Conservation (phyloP, 2,113 vertebrate species). For the Barbus barbus region DNA sequence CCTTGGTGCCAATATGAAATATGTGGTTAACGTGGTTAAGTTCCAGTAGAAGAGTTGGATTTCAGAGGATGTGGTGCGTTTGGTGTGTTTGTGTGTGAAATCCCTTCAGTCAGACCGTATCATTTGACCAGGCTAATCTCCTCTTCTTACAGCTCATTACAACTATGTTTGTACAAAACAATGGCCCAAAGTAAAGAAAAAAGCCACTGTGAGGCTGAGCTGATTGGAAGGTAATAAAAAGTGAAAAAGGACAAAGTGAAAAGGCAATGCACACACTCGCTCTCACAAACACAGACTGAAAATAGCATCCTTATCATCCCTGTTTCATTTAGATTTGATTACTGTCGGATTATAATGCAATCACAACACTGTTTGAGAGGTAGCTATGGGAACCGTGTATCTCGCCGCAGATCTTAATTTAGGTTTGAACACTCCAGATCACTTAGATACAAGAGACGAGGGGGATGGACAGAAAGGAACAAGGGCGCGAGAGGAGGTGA, state of each 20-base stretch:
- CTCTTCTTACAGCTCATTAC: slow-evolving; percentile 84
- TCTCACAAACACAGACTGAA: slow-evolving; percentile 73
- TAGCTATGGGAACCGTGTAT: slow-evolving; percentile 99
- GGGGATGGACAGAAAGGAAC: slow-evolving; percentile 72
- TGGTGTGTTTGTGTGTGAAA: slow-evolving; percentile 50
- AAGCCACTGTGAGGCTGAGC: slow-evolving; percentile 84
- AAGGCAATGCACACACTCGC: slow-evolving; percentile 68
- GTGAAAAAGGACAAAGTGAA: slow-evolving; percentile 85
- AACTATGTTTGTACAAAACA: slow-evolving; percentile 92
- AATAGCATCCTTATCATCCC: slow-evolving; percentile 99
- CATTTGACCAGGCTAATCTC: slow-evolving; percentile 65
- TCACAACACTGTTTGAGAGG: slow-evolving; percentile 99
- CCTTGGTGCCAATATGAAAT: background rate
- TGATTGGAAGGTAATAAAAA: slow-evolving; percentile 99
- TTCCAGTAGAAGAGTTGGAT: background rate
- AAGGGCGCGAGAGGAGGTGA: slow-evolving; percentile 31
- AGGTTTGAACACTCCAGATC: slow-evolving; percentile 99
- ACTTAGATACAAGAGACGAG: slow-evolving; percentile 99
- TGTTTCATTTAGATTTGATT: slow-evolving; percentile 99
- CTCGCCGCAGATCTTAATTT: slow-evolving; percentile 99
- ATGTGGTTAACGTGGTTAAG: background rate
- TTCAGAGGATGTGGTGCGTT: slow-evolving; percentile 20
- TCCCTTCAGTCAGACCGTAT: slow-evolving; percentile 81
- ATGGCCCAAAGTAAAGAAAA: slow-evolving; percentile 86
- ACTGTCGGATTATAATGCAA: slow-evolving; percentile 99